Evolutionary conservation across 2,888 invertebrate species (phyloP), one percentile per base, ranked within the genome.

Genomic region (Ptilodon capucinus): DNA sequence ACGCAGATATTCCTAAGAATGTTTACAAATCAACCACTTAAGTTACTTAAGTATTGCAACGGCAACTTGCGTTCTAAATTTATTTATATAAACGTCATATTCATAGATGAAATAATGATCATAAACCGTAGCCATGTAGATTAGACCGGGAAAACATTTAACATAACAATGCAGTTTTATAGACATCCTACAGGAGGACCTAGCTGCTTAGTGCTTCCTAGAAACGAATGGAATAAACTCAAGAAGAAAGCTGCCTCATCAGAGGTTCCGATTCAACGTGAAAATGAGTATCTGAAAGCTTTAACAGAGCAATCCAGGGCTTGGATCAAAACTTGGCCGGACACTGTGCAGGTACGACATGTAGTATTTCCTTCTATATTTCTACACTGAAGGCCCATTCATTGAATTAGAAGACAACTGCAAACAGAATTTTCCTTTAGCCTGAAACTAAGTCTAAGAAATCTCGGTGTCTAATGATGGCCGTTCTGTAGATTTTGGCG

Each of bases 281-380:
- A 64, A 25, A 57, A 61, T 23, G 60, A 74, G 49, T 74, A 79
- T 46, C 48, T 83, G 1, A 68, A 75, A 45, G 51, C 60, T 4
- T 54, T 84, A 51, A 71, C 60, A 18, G 73, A 81, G 40, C 62
- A 66, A 46, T 85, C 85, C 0, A 77, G 73, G 41, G 64, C 64
- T 40, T 81, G 78, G 81, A 75, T 75, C 5, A 71, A 68, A 42
- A 58, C 64, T 32, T 86, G 85, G 84, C 79, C 83, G 2, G 83
- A 82, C 46, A 71, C 79, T 25, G 51, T 68, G 1, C 64, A 76
- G 58, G 84, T 80, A 64, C 51, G 39, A 44, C 42, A 32, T 21
- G 21, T 21, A 21, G 21, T 7, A 21, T 21, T 21, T 21, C 4
- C 21, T 4, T 1, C 21, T 7, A 21, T 21, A 21, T 21, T 21